Evolutionary conservation across 1,140 invertebrate genomes (phyloP).

Genomic region (Brachionus rubens): DNA sequence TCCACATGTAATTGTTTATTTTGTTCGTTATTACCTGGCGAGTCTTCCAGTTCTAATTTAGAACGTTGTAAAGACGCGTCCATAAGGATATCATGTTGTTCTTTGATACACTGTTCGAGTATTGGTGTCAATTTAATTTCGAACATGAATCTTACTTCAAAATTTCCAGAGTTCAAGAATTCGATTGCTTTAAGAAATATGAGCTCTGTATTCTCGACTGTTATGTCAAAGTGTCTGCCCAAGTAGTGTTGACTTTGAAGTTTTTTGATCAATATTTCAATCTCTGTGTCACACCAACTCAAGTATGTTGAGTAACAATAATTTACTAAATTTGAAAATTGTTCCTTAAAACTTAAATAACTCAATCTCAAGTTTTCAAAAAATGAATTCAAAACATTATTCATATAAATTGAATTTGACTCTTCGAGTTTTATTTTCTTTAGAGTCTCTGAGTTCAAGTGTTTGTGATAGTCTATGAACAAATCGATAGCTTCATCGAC

Average conservation of each 20-base stretch:
- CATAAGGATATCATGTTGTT: slow-evolving; percentile 37
- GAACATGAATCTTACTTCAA: slow-evolving; percentile 43
- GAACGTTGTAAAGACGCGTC: slow-evolving; percentile 37
- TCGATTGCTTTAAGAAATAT: slow-evolving; percentile 8
- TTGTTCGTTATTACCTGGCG: slow-evolving; percentile 3
- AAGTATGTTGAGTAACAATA: slow-evolving; percentile 41
- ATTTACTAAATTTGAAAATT: slow-evolving; percentile 33
- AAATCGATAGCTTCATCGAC: slow-evolving; percentile 41
- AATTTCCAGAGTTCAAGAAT: background rate
- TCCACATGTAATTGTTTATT: slow-evolving; percentile 30
- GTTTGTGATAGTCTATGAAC: slow-evolving; percentile 44
- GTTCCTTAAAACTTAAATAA: slow-evolving; percentile 15
- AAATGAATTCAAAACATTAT: slow-evolving; percentile 35
- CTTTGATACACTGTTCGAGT: slow-evolving; percentile 18
- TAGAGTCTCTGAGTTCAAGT: slow-evolving; percentile 35
- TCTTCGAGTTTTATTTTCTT: slow-evolving; percentile 42
- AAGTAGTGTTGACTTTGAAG: slow-evolving; percentile 41
- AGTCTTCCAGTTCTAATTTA: slow-evolving; percentile 28
- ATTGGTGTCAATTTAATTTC: slow-evolving; percentile 24
- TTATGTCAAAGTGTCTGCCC: slow-evolving; percentile 27
- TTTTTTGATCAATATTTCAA: slow-evolving; percentile 45
- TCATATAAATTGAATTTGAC: slow-evolving; percentile 40
- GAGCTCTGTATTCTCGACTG: slow-evolving; percentile 24
- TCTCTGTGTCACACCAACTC: slow-evolving; percentile 40
- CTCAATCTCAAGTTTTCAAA: slow-evolving; percentile 26